Evolutionary conservation across 2,113 vertebrate species (phyloP), one percentile per base, ranked within the genome.

Genomic region (Gambusia holbrooki): DNA sequence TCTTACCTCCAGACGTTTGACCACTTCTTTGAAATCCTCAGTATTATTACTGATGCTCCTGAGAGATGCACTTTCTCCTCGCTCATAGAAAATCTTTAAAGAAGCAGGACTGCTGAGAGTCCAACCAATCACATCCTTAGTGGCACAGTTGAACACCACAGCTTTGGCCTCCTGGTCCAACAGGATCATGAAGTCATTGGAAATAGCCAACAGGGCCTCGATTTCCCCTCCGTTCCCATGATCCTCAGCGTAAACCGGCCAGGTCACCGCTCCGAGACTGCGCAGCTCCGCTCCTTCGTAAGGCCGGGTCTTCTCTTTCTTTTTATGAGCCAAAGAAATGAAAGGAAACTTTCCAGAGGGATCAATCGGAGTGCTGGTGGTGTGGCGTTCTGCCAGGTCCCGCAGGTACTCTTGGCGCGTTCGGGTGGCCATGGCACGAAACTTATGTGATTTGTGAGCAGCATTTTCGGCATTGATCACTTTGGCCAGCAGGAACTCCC

Each of bases 401-500:
- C 98, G 96, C 87, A 99, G 94, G 89, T 99, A 99, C 87, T 99
- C 98, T 88, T 99, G 98, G 33, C 98, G 96, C 0, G 98, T 99
- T 83, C 97, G 95, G 8, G 97, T 98, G 30, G 98, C 98, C 98
- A 99, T 99, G 4, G 98, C 97, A 0, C 96, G 95, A 79, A 99
- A 99, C 92, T 99, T 99, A 40, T 99, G 96, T 0, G 98, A 99
- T 88, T 99, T 99, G 92, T 99, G 98, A 84, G 98, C 98, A 25
- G 98, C 98, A 22, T 98, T 99, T 91, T 99, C 98, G 1, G 96
- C 98, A 10, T 99, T 99, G 88, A 99, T 98, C 80, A 99, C 95
- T 93, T 99, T 99, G 82, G 98, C 97, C 73, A 99, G 90, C 66
- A 99, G 94, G 90, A 99, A 99, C 96, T 99, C 98, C 96, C 98